These are phyloP conservation scores for Nettapus auritus DNA, from an alignment of 2,113 vertebrate genomes.

Conservation along the genomic window DNA sequence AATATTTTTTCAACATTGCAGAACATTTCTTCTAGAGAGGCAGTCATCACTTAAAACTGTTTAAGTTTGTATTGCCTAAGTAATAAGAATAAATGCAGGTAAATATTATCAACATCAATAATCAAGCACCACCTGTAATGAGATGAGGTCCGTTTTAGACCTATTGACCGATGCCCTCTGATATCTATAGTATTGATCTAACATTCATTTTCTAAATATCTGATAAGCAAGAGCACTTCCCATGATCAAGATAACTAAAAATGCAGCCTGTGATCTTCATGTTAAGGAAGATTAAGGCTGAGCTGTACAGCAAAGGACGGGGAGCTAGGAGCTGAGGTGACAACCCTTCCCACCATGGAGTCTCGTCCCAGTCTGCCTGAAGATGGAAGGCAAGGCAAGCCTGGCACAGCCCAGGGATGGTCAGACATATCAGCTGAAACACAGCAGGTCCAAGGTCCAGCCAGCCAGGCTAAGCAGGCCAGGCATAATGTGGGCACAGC, in stretches of 20 bases:
- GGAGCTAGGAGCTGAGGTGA: neutral
- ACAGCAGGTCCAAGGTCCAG: neutral
- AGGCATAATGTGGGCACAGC: neutral
- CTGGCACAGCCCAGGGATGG: neutral
- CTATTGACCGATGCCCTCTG: neutral
- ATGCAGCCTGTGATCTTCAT: neutral
- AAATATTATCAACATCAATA: neutral
- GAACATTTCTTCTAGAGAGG: neutral
- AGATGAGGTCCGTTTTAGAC: neutral
- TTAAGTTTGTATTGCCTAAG: neutral
- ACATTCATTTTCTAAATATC: neutral
- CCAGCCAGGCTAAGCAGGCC: neutral
- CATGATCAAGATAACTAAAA: neutral
- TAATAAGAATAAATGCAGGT: neutral
- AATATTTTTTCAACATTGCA: neutral
- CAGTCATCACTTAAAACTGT: neutral
- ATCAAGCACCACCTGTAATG: neutral
- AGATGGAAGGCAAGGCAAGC: neutral
- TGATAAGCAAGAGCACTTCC: neutral
- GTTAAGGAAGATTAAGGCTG: neutral
- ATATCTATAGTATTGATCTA: conserved; percentile 1
- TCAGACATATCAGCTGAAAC: neutral
- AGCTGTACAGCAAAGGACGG: neutral
- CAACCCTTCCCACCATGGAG: accelerated
- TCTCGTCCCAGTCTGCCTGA: neutral